Evolutionary conservation across 2,888 invertebrate species (phyloP), one percentile per base, ranked within the genome.

Genomic region (Agrochola lota): DNA sequence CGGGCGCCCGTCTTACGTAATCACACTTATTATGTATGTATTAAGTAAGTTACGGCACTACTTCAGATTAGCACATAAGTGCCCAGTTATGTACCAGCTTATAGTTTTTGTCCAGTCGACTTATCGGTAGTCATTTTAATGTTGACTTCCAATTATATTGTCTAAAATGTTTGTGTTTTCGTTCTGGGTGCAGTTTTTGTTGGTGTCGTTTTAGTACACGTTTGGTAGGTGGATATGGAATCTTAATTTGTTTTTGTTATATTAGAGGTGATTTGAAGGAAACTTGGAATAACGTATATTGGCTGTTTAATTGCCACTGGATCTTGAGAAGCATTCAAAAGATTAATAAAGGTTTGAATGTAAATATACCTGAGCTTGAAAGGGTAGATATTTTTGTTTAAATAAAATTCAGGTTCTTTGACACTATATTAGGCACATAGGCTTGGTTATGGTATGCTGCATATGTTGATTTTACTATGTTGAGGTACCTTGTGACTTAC

Each of bases 21-120:
- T 95, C 94, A 93, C 94, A 91, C 95, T 94, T 93, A 96, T 96
- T 95, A 95, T 95, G 94, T 94, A 95, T 94, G 94, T 94, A 94
- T 94, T 94, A 94, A 92, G 92, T 94, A 94, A 92, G 92, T 93
- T 90, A 91, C 91, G 85, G 91, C 88, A 84, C 85, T 87, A 84
- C 88, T 85, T 88, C 86, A 90, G 92, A 94, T 94, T 94, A 94
- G 93, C 92, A 93, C 93, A 92, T 94, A 94, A 94, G 92, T 93
- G 91, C 85, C 90, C 89, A 83, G 90, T 88, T 91, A 90, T 90
- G 81, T 88, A 85, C 85, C 78, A 71, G 74, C 77, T 84, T 85
- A 83, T 64, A 85, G 86, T 89, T 88, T 89, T 88, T 90, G 85
- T 86, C 71, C 68, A 40, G 26, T 20, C 26, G 71, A 71, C 66